Percentiles rank a stretch among this genome's conserved stretches.
These are phyloP conservation scores for Tringa solitaria DNA, from an alignment of 2,113 vertebrate species.

Conservation along the genomic window DNA sequence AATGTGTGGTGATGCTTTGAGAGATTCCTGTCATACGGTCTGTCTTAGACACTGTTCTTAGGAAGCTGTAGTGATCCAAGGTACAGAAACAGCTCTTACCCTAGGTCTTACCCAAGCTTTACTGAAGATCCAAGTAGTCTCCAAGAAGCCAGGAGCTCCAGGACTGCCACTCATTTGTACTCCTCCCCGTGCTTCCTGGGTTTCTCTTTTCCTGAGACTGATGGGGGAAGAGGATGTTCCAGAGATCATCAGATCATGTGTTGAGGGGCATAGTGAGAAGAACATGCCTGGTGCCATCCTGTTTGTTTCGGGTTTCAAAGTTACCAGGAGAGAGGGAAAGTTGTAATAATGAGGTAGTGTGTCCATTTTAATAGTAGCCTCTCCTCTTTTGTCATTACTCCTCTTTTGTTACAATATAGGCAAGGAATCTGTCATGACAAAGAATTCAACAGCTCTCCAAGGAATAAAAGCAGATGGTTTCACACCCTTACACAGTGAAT, in stretches of 20 bases:
- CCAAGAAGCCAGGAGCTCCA: not conserved
- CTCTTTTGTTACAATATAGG: not conserved
- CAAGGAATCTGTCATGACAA: not conserved
- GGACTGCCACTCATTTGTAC: not conserved
- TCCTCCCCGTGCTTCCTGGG: not conserved
- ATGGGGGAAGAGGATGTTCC: not conserved
- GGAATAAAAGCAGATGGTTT: not conserved
- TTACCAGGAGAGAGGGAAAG: not conserved
- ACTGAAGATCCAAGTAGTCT: not conserved
- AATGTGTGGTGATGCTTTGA: not conserved
- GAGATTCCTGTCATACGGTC: not conserved
- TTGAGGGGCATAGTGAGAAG: not conserved
- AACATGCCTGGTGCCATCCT: fast-evolving
- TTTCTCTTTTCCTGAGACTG: not conserved
- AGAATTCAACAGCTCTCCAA: not conserved
- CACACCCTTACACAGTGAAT: not conserved
- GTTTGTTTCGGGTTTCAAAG: not conserved
- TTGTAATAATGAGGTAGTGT: not conserved
- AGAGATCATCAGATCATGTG: not conserved
- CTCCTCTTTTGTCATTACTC: not conserved
- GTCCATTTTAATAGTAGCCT: not conserved
- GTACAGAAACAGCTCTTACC: not conserved
- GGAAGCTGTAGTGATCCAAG: not conserved
- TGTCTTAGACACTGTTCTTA: not conserved
- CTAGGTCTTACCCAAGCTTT: not conserved